These are phyloP conservation scores for Potorous gilbertii DNA, from an alignment of 2,797 vertebrate genomes.

Conservation along the genomic window DNA sequence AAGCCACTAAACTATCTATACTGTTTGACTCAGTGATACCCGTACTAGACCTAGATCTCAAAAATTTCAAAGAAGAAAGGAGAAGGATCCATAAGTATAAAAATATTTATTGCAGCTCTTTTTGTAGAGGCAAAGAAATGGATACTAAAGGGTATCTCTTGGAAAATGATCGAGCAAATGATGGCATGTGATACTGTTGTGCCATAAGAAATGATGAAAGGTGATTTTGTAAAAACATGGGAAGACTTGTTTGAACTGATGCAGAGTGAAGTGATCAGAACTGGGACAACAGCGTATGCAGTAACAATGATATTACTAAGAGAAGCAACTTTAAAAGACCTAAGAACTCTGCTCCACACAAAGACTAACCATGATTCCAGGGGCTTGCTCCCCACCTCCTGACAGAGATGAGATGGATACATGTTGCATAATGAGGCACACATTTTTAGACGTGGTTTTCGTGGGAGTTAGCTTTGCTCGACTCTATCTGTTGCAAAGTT, in stretches of 20 bases:
- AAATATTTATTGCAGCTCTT: background rate
- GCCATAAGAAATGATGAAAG: background rate
- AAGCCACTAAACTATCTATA: background rate
- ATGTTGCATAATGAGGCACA: background rate
- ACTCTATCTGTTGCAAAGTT: background rate
- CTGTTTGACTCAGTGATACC: background rate
- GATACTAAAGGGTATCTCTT: background rate
- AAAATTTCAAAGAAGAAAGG: background rate
- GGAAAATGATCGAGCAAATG: slow-evolving; percentile 77
- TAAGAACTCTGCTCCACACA: background rate
- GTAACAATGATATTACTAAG: background rate
- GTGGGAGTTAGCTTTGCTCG: background rate
- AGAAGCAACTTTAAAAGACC: background rate
- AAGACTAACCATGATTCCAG: background rate
- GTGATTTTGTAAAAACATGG: background rate
- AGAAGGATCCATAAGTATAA: background rate
- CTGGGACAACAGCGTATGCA: background rate
- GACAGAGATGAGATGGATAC: background rate
- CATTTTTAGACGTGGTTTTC: background rate
- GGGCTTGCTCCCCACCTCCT: background rate
- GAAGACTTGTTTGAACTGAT: background rate
- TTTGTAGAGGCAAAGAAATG: background rate
- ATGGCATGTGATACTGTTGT: too few species aligned
- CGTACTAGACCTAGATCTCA: background rate
- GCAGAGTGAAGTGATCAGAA: background rate